Evolutionary conservation across 2,888 invertebrate genomes (phyloP).

Genomic region (Eugnorisma glareosa): DNA sequence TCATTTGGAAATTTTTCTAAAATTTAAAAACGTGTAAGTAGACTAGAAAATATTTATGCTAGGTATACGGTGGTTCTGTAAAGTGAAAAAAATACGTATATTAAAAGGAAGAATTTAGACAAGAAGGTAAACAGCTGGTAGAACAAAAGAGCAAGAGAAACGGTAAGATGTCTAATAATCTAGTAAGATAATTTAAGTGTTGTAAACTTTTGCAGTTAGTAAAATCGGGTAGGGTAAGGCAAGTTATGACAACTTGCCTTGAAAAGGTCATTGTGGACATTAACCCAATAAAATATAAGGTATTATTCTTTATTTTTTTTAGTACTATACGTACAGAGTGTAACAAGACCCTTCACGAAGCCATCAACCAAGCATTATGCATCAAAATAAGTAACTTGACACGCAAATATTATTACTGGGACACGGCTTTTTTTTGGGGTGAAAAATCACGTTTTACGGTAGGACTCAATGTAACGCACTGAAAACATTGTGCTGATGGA

Average conservation of each 20-base stretch:
- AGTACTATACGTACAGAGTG: too few relatives aligned
- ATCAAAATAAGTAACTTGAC: too few relatives aligned
- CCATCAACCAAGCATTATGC: too few relatives aligned
- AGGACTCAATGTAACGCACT: too few relatives aligned
- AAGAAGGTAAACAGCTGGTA: not conserved
- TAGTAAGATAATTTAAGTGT: not conserved
- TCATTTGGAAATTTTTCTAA: slow-evolving; percentile 14
- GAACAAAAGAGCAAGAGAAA: not conserved
- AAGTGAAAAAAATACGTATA: not conserved
- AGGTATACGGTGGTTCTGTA: not conserved
- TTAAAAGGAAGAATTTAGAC: not conserved
- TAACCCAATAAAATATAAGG: too few relatives aligned
- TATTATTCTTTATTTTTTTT: too few relatives aligned
- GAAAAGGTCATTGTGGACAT: not conserved
- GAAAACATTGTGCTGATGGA: too few relatives aligned
- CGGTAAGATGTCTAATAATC: not conserved
- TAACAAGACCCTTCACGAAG: too few relatives aligned
- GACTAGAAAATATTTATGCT: not conserved
- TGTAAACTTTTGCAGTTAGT: not conserved
- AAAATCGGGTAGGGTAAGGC: not conserved
- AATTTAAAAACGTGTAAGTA: not conserved
- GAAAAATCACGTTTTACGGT: too few relatives aligned
- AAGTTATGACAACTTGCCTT: not conserved
- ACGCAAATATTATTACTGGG: too few relatives aligned
- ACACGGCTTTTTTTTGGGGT: too few relatives aligned